Evolutionary conservation across 1,140 invertebrate species (phyloP).

Genomic region (Battus philenor): DNA sequence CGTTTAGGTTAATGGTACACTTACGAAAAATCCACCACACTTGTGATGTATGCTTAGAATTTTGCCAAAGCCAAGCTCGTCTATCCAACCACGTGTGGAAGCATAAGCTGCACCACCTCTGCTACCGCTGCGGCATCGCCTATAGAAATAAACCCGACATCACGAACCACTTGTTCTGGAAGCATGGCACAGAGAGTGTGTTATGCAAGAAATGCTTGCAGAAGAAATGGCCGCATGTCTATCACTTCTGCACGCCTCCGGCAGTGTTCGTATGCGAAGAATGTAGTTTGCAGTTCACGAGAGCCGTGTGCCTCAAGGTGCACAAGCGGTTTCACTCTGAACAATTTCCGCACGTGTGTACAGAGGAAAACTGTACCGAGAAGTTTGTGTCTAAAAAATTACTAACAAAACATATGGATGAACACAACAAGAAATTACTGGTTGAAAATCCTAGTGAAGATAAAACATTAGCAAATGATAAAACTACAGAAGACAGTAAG

Average conservation of each 20-base stretch:
- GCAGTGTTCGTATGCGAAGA: slow-evolving; percentile 86
- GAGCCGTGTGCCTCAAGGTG: slow-evolving; percentile 87
- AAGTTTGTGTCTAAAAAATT: slow-evolving; percentile 90
- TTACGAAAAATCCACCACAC: slow-evolving; percentile 86
- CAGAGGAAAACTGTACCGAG: slow-evolving; percentile 81
- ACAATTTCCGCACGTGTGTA: slow-evolving; percentile 83
- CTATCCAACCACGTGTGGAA: slow-evolving; percentile 92
- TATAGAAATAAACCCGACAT: slow-evolving; percentile 91
- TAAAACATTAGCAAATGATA: slow-evolving; percentile 42
- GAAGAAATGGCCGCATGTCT: slow-evolving; percentile 93
- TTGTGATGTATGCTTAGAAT: slow-evolving; percentile 90
- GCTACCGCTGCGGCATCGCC: slow-evolving; percentile 89
- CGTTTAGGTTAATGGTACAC: slow-evolving; percentile 91
- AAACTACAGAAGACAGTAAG: slow-evolving; percentile 32
- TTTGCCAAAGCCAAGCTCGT: slow-evolving; percentile 84
- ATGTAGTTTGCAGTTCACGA: slow-evolving; percentile 84
- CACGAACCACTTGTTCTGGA: slow-evolving; percentile 92
- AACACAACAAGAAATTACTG: slow-evolving; percentile 54
- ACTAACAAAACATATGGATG: slow-evolving; percentile 81
- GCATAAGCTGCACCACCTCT: slow-evolving; percentile 89
- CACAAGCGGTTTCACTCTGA: slow-evolving; percentile 86
- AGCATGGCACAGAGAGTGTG: slow-evolving; percentile 91
- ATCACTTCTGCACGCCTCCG: slow-evolving; percentile 91
- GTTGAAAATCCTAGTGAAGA: slow-evolving; percentile 52
- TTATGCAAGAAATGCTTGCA: slow-evolving; percentile 89